Conservation (phyloP, 2,888 invertebrate species). For the Sarcophaga caerulescens region DNA sequence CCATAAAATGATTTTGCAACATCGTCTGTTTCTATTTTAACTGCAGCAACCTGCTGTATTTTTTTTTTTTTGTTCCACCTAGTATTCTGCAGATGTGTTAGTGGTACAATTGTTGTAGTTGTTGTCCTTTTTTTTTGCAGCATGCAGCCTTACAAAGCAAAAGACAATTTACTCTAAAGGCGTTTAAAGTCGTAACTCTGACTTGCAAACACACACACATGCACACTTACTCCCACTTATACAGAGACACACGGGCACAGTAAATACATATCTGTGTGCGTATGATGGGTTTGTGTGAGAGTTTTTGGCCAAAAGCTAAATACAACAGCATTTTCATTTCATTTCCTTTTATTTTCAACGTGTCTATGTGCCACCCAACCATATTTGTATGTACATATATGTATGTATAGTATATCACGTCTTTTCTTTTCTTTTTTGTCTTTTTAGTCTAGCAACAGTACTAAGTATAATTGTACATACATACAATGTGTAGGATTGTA, state of each 20-base stretch:
- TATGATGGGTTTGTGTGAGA: neutral
- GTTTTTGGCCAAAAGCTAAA: constrained; percentile 28
- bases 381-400: neutral
- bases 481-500: neutral
- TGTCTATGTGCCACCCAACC: neutral
- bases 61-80: too few species aligned
- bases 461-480: neutral
- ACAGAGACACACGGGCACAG: neutral
- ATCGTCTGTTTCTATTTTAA: constrained; percentile 17
- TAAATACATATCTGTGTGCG: neutral
- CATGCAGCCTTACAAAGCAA: constrained; percentile 23
- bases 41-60: too few species aligned
- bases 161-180: constrained; percentile 57
- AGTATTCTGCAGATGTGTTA: neutral
- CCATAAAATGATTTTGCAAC: constrained; percentile 42
- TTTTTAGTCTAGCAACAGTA: neutral
- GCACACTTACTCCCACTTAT: neutral
- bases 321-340: constrained; percentile 31
- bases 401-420: neutral
- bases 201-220: neutral
- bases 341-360: constrained; percentile 2
- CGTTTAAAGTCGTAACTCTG: constrained; percentile 38
- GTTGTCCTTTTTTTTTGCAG: neutral
- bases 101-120: neutral
- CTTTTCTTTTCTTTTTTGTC: neutral